These are phyloP conservation scores for Mya arenaria DNA, from an alignment of 1,140 invertebrate genomes.

Conservation along the genomic window DNA sequence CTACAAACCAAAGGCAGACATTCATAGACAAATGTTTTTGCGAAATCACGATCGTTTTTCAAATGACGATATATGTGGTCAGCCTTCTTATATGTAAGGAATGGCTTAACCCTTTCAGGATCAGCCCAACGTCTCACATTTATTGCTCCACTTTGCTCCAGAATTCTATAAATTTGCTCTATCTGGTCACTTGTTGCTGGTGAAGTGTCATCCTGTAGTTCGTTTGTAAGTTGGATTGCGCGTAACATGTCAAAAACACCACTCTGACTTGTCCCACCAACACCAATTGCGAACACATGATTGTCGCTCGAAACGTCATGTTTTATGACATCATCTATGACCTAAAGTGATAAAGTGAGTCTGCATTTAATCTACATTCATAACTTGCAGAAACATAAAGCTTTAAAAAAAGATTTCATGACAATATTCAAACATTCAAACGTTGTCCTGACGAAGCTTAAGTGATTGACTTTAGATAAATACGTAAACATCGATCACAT, in stretches of 20 bases:
- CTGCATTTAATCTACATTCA: too few species aligned
- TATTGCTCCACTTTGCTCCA: slow-evolving; percentile 25
- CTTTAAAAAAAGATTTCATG: too few species aligned
- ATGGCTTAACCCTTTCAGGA: background rate
- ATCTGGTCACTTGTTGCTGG: background rate
- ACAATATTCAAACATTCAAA: too few species aligned
- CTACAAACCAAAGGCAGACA: background rate
- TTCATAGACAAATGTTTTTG: background rate
- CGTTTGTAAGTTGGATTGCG: background rate
- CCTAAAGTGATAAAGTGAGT: too few species aligned
- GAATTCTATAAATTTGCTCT: background rate
- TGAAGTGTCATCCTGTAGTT: background rate
- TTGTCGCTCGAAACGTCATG: slow-evolving; percentile 8
- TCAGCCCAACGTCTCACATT: background rate
- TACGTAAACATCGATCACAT: too few species aligned
- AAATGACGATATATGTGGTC: background rate
- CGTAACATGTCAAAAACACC: slow-evolving; percentile 8
- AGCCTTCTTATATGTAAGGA: background rate
- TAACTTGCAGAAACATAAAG: too few species aligned
- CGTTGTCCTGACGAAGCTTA: too few species aligned
- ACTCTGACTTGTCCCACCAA: background rate
- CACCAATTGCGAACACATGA: slow-evolving; percentile 1
- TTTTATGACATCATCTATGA: slow-evolving; percentile 36
- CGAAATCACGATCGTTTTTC: background rate
- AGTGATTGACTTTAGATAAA: too few species aligned